Conservation (phyloP, 2,113 vertebrate genomes). For the Bothrops jararaca region DNA sequence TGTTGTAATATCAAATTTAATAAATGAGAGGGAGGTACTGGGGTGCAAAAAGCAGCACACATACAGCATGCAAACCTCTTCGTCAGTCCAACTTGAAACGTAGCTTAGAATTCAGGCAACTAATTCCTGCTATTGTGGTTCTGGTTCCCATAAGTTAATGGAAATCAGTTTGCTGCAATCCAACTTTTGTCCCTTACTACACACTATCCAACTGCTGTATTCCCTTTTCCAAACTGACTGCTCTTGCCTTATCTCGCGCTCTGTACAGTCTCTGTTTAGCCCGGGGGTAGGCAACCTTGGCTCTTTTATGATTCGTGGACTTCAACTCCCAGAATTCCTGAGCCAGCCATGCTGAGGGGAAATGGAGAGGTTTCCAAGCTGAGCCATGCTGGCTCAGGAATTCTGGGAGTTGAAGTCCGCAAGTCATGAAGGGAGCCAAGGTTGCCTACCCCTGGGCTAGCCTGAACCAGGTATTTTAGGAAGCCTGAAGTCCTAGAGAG, state of each 20-base stretch:
- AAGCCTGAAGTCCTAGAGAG: background rate
- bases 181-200: background rate
- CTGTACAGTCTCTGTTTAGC: background rate
- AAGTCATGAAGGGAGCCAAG: too few species aligned
- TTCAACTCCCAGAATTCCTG: too few species aligned
- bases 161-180: background rate
- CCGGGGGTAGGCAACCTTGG: too few species aligned
- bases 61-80: background rate
- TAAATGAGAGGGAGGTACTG: background rate
- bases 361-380: too few species aligned
- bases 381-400: too few species aligned
- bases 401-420: too few species aligned
- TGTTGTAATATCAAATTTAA: background rate
- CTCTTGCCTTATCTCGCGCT: background rate
- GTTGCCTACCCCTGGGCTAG: too few species aligned
- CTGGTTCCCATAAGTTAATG: background rate
- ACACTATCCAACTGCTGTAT: background rate
- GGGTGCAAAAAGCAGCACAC: too few species aligned
- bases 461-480: background rate
- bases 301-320: too few species aligned
- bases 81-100: background rate
- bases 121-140: too few species aligned
- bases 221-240: background rate
- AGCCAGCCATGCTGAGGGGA: too few species aligned
- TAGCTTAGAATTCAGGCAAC: background rate